Conservation (phyloP, 2,888 invertebrate species). For the Deilephila porcellus region DNA sequence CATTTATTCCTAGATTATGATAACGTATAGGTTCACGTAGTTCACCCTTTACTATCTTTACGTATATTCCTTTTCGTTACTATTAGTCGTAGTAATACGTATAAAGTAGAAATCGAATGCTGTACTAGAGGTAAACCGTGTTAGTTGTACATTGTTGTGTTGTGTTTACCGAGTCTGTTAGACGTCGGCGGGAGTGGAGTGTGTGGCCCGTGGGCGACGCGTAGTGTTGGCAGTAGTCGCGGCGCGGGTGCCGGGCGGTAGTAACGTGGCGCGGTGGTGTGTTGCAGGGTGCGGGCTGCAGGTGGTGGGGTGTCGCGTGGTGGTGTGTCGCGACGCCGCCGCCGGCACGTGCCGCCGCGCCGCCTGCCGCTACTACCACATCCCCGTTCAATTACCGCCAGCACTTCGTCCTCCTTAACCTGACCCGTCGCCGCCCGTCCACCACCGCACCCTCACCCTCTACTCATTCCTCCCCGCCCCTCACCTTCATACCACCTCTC, state of each 20-base stretch:
- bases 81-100: constrained; percentile 25
- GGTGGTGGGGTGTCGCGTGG: constrained; percentile 97
- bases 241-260: constrained; percentile 1
- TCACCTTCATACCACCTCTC: constrained; percentile 36
- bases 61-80: constrained; percentile 27
- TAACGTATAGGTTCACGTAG: constrained; percentile 26
- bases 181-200: not conserved
- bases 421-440: constrained; percentile 51
- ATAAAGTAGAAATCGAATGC: constrained; percentile 25
- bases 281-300: constrained; percentile 96
- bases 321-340: constrained; percentile 97
- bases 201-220: not conserved
- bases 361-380: constrained; percentile 98
- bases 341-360: constrained; percentile 96
- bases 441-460: constrained; percentile 44
- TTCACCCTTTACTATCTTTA: constrained; percentile 27
- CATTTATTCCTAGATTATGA: constrained; percentile 25
- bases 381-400: constrained; percentile 95
- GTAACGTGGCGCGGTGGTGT: constrained; percentile 33
- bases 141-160: constrained; percentile 24
- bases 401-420: constrained; percentile 85
- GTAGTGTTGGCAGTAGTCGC: not conserved
- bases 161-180: constrained; percentile 19
- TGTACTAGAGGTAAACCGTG: constrained; percentile 25
- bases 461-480: constrained; percentile 36